A percentile compares a stretch with the other conserved stretches of the same genome.
phyloP scores from a whole-genome alignment of 2,797 vertebrate species.

The Lindbergichthys nudifrons region DNA sequence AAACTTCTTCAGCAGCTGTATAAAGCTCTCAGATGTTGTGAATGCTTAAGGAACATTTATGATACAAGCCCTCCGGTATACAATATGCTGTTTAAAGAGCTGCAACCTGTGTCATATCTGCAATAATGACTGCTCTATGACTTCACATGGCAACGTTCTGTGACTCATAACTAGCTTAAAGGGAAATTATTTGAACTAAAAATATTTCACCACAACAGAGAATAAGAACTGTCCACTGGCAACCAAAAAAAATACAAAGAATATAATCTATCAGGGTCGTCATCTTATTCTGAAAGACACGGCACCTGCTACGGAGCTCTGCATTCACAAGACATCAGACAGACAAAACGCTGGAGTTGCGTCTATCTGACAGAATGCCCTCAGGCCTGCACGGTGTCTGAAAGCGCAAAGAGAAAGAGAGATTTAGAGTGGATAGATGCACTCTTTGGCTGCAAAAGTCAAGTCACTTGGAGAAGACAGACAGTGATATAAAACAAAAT shows the following conservation, averaged over 20 bases:
- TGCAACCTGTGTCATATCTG: slow-evolving; percentile 9
- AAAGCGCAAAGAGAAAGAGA: slow-evolving; percentile 41
- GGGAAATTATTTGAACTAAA: slow-evolving; percentile 41
- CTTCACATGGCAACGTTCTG: background rate
- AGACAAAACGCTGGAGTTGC: slow-evolving; percentile 67
- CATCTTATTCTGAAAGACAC: slow-evolving; percentile 52
- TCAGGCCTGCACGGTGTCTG: slow-evolving; percentile 52
- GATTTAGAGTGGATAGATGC: slow-evolving; percentile 30
- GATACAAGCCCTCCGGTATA: slow-evolving; percentile 4
- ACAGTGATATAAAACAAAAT: slow-evolving; percentile 50
- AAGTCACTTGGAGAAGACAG: slow-evolving; percentile 60
- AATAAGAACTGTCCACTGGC: slow-evolving; percentile 11
- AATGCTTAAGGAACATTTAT: slow-evolving; percentile 12
- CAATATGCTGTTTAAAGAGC: slow-evolving; percentile 30
- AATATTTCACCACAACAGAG: slow-evolving; percentile 40
- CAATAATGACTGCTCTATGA: background rate
- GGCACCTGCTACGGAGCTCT: slow-evolving; percentile 60
- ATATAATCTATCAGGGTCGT: slow-evolving; percentile 44
- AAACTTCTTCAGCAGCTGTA: background rate
- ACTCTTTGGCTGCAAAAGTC: slow-evolving; percentile 59
- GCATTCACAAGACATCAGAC: slow-evolving; percentile 65
- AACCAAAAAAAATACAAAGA: slow-evolving; percentile 5
- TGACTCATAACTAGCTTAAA: slow-evolving; percentile 34
- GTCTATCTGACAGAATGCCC: slow-evolving; percentile 72
- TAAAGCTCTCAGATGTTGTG: background rate